Percentiles rank a stretch among this genome's conserved stretches.
Conservation (phyloP, 2,888 invertebrate genomes). For the Polymixis flavicincta region DNA sequence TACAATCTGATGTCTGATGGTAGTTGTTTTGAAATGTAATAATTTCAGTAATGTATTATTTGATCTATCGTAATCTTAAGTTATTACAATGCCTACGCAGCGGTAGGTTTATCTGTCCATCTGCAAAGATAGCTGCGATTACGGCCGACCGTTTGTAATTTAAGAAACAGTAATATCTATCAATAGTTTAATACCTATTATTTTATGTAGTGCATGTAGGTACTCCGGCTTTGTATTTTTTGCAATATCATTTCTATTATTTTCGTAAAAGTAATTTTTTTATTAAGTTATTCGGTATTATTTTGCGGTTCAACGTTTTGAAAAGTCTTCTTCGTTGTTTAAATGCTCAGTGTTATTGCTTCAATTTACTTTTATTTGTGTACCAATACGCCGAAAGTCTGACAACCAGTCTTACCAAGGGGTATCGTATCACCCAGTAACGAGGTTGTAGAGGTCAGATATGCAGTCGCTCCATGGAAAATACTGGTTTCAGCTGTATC, state of each 20-base stretch:
- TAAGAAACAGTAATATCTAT: constrained; percentile 63
- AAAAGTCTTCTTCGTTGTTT: constrained; percentile 31
- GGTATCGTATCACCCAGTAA: too few relatives aligned
- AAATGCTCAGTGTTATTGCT: constrained; percentile 41
- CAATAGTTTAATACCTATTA: constrained; percentile 45
- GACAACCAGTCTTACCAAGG: too few relatives aligned
- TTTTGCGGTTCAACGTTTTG: constrained; percentile 7
- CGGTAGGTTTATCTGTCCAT: constrained; percentile 49
- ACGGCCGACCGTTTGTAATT: constrained; percentile 57
- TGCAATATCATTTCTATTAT: constrained; percentile 36
- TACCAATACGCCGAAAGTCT: too few relatives aligned
- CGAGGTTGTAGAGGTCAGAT: too few relatives aligned
- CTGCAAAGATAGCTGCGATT: constrained; percentile 52
- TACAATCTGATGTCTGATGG: constrained; percentile 36
- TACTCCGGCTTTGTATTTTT: constrained; percentile 27
- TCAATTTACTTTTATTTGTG: constrained; percentile 37
- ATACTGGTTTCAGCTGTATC: too few relatives aligned
- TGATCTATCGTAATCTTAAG: constrained; percentile 52
- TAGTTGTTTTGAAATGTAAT: constrained; percentile 41
- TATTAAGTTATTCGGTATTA: constrained; percentile 32
- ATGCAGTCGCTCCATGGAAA: too few relatives aligned
- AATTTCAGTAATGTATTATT: constrained; percentile 52
- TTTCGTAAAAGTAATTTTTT: constrained; percentile 22
- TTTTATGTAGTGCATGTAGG: constrained; percentile 50
- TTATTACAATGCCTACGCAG: constrained; percentile 52